Evolutionary conservation across 2,888 invertebrate genomes (phyloP), one percentile per base, ranked within the genome.

Genomic region (Drosophila niveifrons): DNA sequence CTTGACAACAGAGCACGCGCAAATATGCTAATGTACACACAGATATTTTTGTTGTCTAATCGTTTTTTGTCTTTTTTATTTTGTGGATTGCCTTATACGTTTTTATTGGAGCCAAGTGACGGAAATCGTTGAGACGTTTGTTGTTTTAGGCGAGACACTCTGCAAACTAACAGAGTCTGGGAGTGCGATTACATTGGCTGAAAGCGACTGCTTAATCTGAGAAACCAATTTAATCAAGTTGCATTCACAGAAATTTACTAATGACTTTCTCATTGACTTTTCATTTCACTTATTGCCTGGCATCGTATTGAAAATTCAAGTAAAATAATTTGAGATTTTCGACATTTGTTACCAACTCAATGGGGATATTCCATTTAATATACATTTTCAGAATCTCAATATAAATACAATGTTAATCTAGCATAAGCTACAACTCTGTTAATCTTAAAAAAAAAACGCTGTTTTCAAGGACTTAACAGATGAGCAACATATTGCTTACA

Each of bases 21-120:
- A 70, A 70, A 70, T 82, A 84, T 84, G 79, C 66, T 65, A 81
- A 78, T 79, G 62, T 55, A 57, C 23, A 74, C 58, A 78, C 29
- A 57, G 31, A 61, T 53, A 50, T 34, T 59, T 55, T 67, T 64
- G 57, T 66, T 72, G 52, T 65, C 44, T 51, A 36, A 51, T 48
- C 53, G 29, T 28, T 43, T 55, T 63, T 66, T 56, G 72, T 67
- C 23, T 23, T 23, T 23, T 23, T 23, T 23, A 23, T 23, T 63
- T 66, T 56, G 72, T 67, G 43, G 57, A 50, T 72, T 66, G 64
- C 75, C 75, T 70, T 75, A 29, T 70, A 59, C 46, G 71, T 56
- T 75, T 75, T 75, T 76, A 70, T 66, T 79, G 70, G 70, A 75
- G 70, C 59, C 59, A 59, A 59, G 11, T 51, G 52, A 46, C 79